Evolutionary conservation across 2,888 invertebrate genomes (phyloP).

Genomic region (Trimorus sp.): DNA sequence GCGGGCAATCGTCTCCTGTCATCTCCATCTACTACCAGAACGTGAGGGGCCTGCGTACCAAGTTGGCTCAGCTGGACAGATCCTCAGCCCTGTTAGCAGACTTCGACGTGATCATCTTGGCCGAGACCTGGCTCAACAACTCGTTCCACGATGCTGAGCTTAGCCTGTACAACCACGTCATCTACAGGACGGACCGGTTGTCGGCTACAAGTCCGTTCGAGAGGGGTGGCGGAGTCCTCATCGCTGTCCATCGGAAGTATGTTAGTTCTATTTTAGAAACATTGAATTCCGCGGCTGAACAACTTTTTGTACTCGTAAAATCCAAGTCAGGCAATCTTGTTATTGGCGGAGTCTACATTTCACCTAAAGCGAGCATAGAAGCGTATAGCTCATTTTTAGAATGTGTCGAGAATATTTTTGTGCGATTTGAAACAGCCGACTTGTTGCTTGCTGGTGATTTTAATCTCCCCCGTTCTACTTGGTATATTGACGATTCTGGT

Average conservation of each 20-base stretch:
- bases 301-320: background rate
- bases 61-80: background rate
- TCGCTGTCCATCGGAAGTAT: slow-evolving; percentile 8
- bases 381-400: no score
- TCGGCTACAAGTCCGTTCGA: background rate
- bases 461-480: no score
- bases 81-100: background rate
- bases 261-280: background rate
- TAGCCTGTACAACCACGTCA: background rate
- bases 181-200: slow-evolving; percentile 5
- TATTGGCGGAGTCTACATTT: background rate
- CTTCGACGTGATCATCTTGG: background rate
- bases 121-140: slow-evolving; percentile 16
- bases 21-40: slow-evolving; percentile 21
- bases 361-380: background rate
- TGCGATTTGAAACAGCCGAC: no score
- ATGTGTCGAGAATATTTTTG: no score
- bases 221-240: slow-evolving; percentile 15
- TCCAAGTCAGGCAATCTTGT: background rate
- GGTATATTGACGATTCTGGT: no score
- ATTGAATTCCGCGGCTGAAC: background rate
- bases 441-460: no score
- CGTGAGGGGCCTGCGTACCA: slow-evolving; percentile 1
- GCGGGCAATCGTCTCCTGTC: background rate
- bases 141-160: slow-evolving; percentile 2